Base-by-base conservation (phyloP, 2,797 vertebrate species). In the Schizopygopsis pylzovi region DNA sequence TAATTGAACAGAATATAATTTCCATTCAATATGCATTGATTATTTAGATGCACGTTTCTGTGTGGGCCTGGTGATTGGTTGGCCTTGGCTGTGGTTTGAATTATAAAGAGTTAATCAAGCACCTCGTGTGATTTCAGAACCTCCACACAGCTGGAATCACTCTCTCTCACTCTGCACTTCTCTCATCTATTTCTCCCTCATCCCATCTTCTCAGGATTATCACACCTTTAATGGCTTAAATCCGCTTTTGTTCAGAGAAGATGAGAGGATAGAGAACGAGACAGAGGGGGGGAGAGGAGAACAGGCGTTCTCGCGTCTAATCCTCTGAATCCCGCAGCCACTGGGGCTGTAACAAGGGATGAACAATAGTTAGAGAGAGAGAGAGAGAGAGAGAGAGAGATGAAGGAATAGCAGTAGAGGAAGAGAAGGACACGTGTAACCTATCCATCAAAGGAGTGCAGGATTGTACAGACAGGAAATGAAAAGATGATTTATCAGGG, bases 221-320 rank as follows among this genome's bases (percentile, higher is more conserved):
- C 86, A 87, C 90, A 90, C 87, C 84, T 90, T 88, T 90, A 89
- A 90, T 89, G 90, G 81, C 81, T 87, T 86, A 87, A 88, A 87
- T 88, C 86, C 61, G 86, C 85, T 89, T 89, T 89, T 89, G 86
- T 90, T 89, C 81, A 47, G 71, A 6, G 43, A 81, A 75, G 81
- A 89, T 85, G 71, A 85, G 80, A 76, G 78, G 70, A 45, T 73
- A 47, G 52, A 77, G 87, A 79, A 77, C 45, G 54, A 83, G 61
- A 56, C 75, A 37, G 73, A n/a, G 54, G 41, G 49, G 28, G n/a
- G n/a, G n/a, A n/a, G n/a, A n/a, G n/a, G 71, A 41, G 86, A 54
- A 78, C 59, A 70, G 67, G 78, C 75, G 33, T 83, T 71, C 83
- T 59, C 25, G 6, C 76, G 13, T 83, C 72, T 89, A 89, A 91